Evolutionary conservation across 2,888 invertebrate genomes (phyloP).

Genomic region (Diogma glabrata): DNA sequence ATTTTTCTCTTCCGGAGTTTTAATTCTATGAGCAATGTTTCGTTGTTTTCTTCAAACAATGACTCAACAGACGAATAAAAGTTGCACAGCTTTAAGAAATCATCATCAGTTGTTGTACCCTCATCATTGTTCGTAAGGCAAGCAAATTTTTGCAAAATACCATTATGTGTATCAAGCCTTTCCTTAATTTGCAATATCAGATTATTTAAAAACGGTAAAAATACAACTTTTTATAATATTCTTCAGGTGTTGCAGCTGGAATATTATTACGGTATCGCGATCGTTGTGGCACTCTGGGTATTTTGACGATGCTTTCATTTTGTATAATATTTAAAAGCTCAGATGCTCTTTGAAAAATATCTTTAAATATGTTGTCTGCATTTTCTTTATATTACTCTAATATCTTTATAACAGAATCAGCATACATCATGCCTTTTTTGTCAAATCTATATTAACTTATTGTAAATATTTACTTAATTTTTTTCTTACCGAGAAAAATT

Average conservation of each 20-base stretch:
- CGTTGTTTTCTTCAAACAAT: background rate
- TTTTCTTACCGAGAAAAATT: background rate
- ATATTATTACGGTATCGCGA: conserved; percentile 3
- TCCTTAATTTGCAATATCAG: background rate
- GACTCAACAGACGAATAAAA: background rate
- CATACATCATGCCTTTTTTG: background rate
- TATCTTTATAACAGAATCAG: background rate
- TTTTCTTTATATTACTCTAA: background rate
- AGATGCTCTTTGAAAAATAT: conserved; percentile 1
- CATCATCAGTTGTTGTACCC: background rate
- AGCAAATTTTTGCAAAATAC: conserved; percentile 3
- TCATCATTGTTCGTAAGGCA: background rate
- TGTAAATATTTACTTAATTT: background rate
- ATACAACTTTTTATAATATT: conserved; percentile 1
- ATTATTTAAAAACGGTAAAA: conserved; percentile 1
- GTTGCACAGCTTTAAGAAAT: background rate
- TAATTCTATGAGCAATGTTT: background rate
- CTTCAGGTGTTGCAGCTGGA: background rate
- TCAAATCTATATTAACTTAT: background rate
- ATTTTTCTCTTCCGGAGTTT: background rate
- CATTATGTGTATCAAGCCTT: background rate
- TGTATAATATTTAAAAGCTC: background rate
- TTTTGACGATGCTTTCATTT: background rate
- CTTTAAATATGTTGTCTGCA: background rate
- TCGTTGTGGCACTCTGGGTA: background rate